phyloP scores from a whole-genome alignment of 2,888 invertebrate genomes.

The Pachycephus smyrnensis region DNA sequence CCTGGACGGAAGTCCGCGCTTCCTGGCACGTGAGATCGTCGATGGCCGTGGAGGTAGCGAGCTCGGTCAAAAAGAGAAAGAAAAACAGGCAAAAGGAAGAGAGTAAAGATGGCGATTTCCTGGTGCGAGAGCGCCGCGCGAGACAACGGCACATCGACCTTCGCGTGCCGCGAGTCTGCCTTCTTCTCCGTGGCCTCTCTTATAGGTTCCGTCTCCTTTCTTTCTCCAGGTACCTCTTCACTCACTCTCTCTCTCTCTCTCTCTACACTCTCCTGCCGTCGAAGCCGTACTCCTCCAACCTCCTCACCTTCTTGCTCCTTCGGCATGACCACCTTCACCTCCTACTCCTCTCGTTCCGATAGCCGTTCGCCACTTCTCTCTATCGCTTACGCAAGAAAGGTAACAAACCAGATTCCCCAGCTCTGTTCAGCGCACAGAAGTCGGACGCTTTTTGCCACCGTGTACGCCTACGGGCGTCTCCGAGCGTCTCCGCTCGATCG shows the following conservation, averaged over 20 bases:
- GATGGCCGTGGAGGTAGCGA: slow-evolving; percentile 1
- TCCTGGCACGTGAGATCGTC: neutral
- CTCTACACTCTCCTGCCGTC: slow-evolving; percentile 24
- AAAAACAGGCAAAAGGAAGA: slow-evolving; percentile 2
- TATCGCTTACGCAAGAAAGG: slow-evolving; percentile 14
- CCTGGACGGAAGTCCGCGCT: neutral
- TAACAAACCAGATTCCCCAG: slow-evolving; percentile 22
- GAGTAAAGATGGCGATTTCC: slow-evolving; percentile 38
- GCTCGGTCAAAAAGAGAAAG: slow-evolving; percentile 28
- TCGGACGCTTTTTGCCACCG: slow-evolving; percentile 17
- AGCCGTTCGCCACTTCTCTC: slow-evolving; percentile 16
- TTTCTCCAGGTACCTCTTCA: neutral
- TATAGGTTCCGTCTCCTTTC: neutral
- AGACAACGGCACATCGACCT: slow-evolving; percentile 45
- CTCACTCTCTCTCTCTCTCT: neutral
- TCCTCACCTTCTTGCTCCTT: slow-evolving; percentile 24
- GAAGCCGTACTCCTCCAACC: slow-evolving; percentile 26
- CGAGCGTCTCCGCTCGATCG: neutral
- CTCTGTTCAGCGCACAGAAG: slow-evolving; percentile 19
- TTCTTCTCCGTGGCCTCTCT: neutral
- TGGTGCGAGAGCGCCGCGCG: slow-evolving; percentile 30
- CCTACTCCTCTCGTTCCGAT: slow-evolving; percentile 8
- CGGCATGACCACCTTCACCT: slow-evolving; percentile 4
- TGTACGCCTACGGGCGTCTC: neutral
- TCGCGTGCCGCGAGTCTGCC: slow-evolving; percentile 56